Base-by-base conservation (phyloP, 2,113 vertebrate genomes). In the Chinchilla lanigera region DNA sequence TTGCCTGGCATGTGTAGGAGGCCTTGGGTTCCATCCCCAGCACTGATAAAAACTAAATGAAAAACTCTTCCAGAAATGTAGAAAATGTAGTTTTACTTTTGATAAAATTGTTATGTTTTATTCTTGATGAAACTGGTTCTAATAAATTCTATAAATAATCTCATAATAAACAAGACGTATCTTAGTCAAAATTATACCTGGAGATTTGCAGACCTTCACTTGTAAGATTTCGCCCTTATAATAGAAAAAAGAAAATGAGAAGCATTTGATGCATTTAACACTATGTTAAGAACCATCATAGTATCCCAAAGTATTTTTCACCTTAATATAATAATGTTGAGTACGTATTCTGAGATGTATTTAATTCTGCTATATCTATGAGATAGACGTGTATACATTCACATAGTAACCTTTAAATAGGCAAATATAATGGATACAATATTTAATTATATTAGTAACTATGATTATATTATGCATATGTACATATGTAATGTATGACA, bases 101-200 rank as follows among this genome's bases (percentile, higher is more conserved):
- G 8, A 54, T 35, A 14, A 54, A 54, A 80, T 3, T 47, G 24
- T 33, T 54, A 78, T 7, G 20, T 35, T 83, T 56, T 7, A 19
- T n/a, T 80, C 30, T 92, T 83, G 41, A 22, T 71, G n/a, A 92
- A 96, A 87, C 19, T 73, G 12, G 17, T 73, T 93, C 47, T 67
- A 96, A 67, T 63, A 91, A 33, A 35, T 86, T 17, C 58, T 6
- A 63, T 77, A 89, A 84, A 52, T 95, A 90, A 83, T 93, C 30
- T 63, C 6, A 58, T 71, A 82, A 93, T 60, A 96, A 85, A 86
- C 54, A 41, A 60, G 11, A 4, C 8, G 78, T 8, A 52, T 63
- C 1, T 44, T 73, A 47, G 28, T 19, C 12, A 78, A n/a, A 41
- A 11, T 56, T 95, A 63, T 86, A 61, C 73, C 38, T 78, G 7